Evolutionary conservation across 2,113 vertebrate genomes (phyloP), one percentile per base, ranked within the genome.

Genomic region (Scopus umbretta): DNA sequence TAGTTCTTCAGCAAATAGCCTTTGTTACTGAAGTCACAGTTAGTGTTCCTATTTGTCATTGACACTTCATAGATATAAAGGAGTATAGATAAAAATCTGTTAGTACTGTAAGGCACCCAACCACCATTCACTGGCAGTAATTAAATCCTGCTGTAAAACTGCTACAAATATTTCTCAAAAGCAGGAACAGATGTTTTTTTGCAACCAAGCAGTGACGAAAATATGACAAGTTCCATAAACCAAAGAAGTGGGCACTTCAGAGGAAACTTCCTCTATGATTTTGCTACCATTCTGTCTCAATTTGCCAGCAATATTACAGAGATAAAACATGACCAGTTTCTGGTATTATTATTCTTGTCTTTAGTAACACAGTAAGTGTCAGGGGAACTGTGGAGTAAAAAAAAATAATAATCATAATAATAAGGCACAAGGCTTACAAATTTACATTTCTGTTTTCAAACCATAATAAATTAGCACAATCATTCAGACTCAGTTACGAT

Each of bases 71-170:
- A 98, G 98, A 97, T 97, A 98, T 61, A 92, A 96, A 90, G 61
- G 38, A 52, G 2, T 42, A 55, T 45, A 98, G 98, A 98, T 97
- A 98, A 95, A 95, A 98, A 98, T 98, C 97, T 97, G 96, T 97
- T 91, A 97, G 97, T 95, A 97, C 95, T 98, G 96, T 95, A 97
- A 92, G 95, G 97, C 90, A 97, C 95, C 94, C 97, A 96, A 97
- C 97, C 94, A 97, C 97, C 97, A 97, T 98, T 97, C 98, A 97
- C 97, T 93, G 96, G 89, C 96, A 97, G 94, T 98, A 98, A 98
- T 98, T 98, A 98, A 98, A 98, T 97, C 98, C 98, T 87, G 96
- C 97, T 98, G 98, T 97, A 96, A 98, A 98, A 97, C 93, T 96
- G 93, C 96, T 98, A 96, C 96, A 98, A 97, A 97, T 98, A 98